These are phyloP conservation scores for Ptychoptera contaminata DNA, from an alignment of 2,888 invertebrate species.

Conservation along the genomic window DNA sequence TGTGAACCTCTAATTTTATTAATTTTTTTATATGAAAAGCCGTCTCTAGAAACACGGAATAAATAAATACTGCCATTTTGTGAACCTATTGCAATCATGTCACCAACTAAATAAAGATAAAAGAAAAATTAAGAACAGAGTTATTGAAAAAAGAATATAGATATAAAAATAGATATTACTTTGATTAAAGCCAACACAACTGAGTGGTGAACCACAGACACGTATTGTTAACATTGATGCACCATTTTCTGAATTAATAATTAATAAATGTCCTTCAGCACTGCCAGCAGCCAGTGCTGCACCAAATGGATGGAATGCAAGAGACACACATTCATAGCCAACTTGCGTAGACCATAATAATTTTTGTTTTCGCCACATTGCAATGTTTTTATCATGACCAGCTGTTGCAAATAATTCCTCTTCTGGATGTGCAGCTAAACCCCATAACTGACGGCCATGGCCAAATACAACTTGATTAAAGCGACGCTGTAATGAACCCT, in stretches of 20 bases:
- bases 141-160: not conserved
- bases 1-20: constrained; percentile 78
- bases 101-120: constrained; percentile 48
- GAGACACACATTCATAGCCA: constrained; percentile 74
- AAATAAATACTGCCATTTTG: constrained; percentile 71
- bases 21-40: constrained; percentile 78
- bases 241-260: constrained; percentile 75
- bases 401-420: constrained; percentile 85
- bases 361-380: constrained; percentile 79
- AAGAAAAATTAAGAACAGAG: not conserved
- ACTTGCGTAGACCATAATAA: constrained; percentile 77
- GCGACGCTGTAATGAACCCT: constrained; percentile 75
- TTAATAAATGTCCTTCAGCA: constrained; percentile 73
- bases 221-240: constrained; percentile 69
- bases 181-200: constrained; percentile 74
- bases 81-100: constrained; percentile 74
- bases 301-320: constrained; percentile 78
- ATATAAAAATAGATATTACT: constrained; percentile 34
- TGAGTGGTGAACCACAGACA: constrained; percentile 76
- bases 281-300: constrained; percentile 78
- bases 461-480: constrained; percentile 81
- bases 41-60: constrained; percentile 74
- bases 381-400: constrained; percentile 80
- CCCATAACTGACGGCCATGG: constrained; percentile 75
- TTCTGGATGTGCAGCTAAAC: constrained; percentile 76